These are phyloP conservation scores for Falcunculus frontatus DNA, from an alignment of 2,113 vertebrate species.

Conservation along the genomic window DNA sequence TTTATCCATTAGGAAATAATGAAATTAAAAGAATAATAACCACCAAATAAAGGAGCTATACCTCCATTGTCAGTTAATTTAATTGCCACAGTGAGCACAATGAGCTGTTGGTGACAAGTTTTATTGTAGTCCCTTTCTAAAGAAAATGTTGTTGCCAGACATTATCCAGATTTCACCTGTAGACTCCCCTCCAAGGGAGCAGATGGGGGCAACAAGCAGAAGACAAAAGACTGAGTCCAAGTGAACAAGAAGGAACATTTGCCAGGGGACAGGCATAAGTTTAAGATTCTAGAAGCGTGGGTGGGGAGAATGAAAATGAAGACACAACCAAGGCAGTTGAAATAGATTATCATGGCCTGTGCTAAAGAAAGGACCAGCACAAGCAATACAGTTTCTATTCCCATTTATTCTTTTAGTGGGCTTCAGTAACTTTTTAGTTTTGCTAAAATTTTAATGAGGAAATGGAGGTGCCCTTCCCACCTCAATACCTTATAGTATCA, in stretches of 20 bases:
- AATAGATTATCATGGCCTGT: not conserved
- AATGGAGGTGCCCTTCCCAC: not conserved
- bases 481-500: not conserved
- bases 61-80: not conserved
- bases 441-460: not conserved
- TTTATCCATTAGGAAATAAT: not conserved
- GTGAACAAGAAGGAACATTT: not conserved
- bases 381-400: not conserved
- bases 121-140: not conserved
- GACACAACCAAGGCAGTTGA: rapidly evolving
- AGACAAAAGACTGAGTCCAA: not conserved
- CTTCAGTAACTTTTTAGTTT: not conserved
- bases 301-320: not conserved
- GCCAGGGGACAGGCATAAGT: not conserved
- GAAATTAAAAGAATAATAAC: not conserved
- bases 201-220: not conserved
- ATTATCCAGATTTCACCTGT: not conserved
- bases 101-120: not conserved
- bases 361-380: not conserved
- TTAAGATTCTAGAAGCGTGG: not conserved
- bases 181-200: not conserved
- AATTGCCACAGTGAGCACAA: not conserved
- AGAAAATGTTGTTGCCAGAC: not conserved
- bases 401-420: not conserved
- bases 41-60: not conserved